These are phyloP conservation scores for Melanerpes aurifrons DNA, from an alignment of 2,113 vertebrate genomes.

Conservation along the genomic window DNA sequence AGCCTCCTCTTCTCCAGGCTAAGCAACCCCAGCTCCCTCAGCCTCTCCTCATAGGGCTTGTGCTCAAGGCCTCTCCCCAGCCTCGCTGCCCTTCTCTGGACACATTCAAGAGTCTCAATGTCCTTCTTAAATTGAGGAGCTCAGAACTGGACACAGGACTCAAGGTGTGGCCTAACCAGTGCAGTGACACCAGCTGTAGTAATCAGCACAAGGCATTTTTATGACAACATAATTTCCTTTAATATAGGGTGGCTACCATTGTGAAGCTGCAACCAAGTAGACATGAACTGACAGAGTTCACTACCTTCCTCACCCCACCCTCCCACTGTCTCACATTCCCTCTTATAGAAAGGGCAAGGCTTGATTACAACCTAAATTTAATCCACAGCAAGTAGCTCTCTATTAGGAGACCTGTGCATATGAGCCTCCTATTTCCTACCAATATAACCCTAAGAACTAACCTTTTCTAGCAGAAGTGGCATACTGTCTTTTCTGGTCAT, in stretches of 20 bases:
- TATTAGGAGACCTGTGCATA: not conserved
- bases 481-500: not conserved
- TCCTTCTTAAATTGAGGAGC: no score
- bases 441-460: not conserved
- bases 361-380: not conserved
- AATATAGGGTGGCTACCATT: not conserved
- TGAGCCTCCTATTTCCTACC: not conserved
- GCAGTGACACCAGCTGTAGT: not conserved
- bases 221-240: not conserved
- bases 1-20: no score
- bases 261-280: not conserved
- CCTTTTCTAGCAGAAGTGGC: not conserved
- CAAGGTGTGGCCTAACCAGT: no score
- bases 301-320: not conserved
- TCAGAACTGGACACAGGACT: no score
- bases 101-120: no score
- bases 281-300: rapidly evolving
- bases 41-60: no score
- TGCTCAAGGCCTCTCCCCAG: no score
- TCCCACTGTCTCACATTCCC: not conserved
- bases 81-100: no score
- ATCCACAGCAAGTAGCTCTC: not conserved
- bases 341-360: not conserved
- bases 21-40: no score
- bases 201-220: not conserved